Base-by-base conservation (phyloP, 2,888 invertebrate genomes). In the Drosophila mayaguana region DNA sequence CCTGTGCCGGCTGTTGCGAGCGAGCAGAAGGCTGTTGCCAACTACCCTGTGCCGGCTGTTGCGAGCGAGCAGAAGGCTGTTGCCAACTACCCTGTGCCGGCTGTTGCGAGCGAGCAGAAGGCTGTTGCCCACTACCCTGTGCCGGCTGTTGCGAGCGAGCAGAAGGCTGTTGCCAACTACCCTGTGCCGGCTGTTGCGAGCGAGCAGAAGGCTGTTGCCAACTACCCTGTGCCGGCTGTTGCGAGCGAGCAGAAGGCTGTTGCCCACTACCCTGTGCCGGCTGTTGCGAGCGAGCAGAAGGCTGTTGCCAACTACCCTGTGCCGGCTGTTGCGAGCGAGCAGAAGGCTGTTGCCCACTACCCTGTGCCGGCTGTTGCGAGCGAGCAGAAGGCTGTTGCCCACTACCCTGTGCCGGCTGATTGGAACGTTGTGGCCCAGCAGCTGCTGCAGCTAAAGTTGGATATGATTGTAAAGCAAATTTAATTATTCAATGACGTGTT, bases 401-500 rank as follows among this genome's bases (percentile, higher is more conserved):
- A 46, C 25, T 16, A 25, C 9, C 2, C 38, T 25, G 25, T n/a
- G n/a, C 25, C 1, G 38, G 51, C 20, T 43, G 43, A 43, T 7
- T 22, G 14, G 18, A 2, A 22, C 43, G 43, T 43, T 43, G 20
- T 2, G 43, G 14, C 1, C 0, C 36, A 38, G 36, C 22, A 50
- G 6, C 50, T 16, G 14, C 16, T 6, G 36, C 25, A 54, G 18
- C 32, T 20, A 50, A 42, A 55, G 25, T 25, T 43, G 0, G 38
- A 38, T 28, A 38, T 22, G 3, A 5, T 54, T 25, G 12, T 59
- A 9, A 18, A 38, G 4, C 3, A 5, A 36, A 62, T n/a, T 18
- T 8, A 54, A 68, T 59, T 8, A 53, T 32, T 32, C 7, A 14
- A 51, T 51, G 45, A 65, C 34, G 20, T 54, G 22, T 18, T 3